Base-by-base conservation (phyloP, 2,113 vertebrate species). In the Lanius collurio region DNA sequence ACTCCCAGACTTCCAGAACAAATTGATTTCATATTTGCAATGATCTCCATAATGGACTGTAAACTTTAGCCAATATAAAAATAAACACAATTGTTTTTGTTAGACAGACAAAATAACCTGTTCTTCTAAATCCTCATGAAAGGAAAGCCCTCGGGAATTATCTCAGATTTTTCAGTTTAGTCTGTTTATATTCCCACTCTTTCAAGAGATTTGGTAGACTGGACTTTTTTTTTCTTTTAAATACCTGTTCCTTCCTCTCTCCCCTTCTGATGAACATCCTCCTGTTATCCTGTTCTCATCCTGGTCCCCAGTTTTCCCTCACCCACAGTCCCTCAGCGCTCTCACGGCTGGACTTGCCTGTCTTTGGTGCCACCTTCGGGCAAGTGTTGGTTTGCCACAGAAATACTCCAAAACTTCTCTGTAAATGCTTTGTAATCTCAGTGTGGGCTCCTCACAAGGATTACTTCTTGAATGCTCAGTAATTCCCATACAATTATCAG, bases 281-380 rank as follows among this genome's bases (percentile, higher is more conserved):
- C 41, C 31, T 9, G 24, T n/a, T 11, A 28, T 12, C 70, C 16
- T 18, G 18, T 26, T 76, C 41, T 31, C 52, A 35, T 10, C 31
- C 22, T 12, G 42, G 7, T 14, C 52, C 50, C 18, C 5, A 4
- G 0, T 35, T 67, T 74, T 52, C 18, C 19, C 37, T 46, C 41
- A 21, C 7, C 15, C 20, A 10, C 1, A 22, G 26, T 16, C 14
- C 30, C 0, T 1, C 30, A 6, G 23, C 13, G 18, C 22, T 39
- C 30, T 33, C 52, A 19, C 1, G 5, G 21, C 73, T 30, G 87
- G 56, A 95, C 74, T 75, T 37, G 60, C 24, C 75, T 89, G 92
- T 83, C 97, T 97, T 31, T 96, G 95, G 91, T 95, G 97, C 95
- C 97, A 97, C 42, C 97, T 98, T 92, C 37, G 65, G 96, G 95